Conservation (phyloP, 2,797 vertebrate genomes). For the Octomys mimax region DNA sequence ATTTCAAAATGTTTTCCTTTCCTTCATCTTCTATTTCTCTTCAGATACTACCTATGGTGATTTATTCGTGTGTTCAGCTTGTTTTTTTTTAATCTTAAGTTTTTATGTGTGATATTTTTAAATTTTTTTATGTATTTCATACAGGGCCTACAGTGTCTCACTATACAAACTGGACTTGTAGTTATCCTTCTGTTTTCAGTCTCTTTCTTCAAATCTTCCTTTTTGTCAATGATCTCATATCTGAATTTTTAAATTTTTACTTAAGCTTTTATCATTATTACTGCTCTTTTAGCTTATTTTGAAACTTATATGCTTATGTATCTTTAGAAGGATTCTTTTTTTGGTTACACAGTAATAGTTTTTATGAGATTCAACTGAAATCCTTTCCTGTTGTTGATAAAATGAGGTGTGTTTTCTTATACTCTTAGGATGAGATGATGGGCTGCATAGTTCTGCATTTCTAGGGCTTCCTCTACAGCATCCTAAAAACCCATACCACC, state of each 20-base stretch:
- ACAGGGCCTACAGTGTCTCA: too few species aligned
- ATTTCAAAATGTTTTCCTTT: neutral
- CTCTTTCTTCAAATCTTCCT: neutral
- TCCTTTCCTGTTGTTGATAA: neutral
- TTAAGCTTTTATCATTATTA: slow-evolving; percentile 8
- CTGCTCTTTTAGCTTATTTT: slow-evolving; percentile 43
- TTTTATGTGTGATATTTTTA: neutral
- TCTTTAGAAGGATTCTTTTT: neutral
- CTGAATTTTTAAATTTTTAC: slow-evolving; percentile 16
- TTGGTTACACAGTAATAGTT: neutral
- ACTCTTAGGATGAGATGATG: neutral
- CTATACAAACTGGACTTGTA: too few species aligned
- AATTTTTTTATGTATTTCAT: too few species aligned
- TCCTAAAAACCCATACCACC: neutral
- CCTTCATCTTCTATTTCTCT: neutral
- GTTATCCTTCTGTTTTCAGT: neutral
- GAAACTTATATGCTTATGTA: neutral
- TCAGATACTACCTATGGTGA: neutral
- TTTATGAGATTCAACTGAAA: slow-evolving; percentile 12
- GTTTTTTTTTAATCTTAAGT: slow-evolving; percentile 8
- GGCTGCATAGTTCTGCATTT: neutral
- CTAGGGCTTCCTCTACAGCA: neutral
- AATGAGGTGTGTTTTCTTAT: neutral
- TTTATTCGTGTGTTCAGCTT: neutral
- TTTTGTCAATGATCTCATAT: neutral